Base-by-base conservation (phyloP, 2,888 invertebrate genomes). In the Plagodis pulveraria region DNA sequence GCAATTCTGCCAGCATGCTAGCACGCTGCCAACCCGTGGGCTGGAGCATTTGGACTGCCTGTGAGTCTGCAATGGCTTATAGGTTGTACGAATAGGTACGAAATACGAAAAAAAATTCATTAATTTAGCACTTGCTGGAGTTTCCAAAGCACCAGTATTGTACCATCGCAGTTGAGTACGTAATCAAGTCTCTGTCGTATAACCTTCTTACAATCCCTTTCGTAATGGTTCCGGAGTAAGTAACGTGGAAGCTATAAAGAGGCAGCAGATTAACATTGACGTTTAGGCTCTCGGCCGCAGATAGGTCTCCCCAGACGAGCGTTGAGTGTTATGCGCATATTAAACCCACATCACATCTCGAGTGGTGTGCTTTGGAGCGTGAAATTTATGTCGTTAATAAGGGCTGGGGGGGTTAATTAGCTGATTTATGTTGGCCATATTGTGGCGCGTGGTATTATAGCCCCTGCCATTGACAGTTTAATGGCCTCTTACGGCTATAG, bases 311-410 rank as follows among this genome's bases (percentile, higher is more conserved):
- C 56, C 60, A 56, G 60, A 53, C 52, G 69, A 67, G 69, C 73
- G 72, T 67, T 70, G 73, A 79, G 75, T 78, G 78, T 83, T 83
- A 83, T 83, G 80, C 77, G 79, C 83, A 83, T 84, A 86, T 86
- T 81, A 85, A 79, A 77, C 84, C 84, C 82, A 77, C 83, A 84
- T 85, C 81, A 82, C 82, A 81, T 67, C 83, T 84, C 74, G 84
- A 86, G 86, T 84, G 81, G 77, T 74, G 81, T 80, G 84, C 82
- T 78, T 76, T 76, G 72, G 73, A 80, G 83, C 84, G 85, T 80
- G 79, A 89, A 91, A 91, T 91, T 88, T 90, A 91, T 90, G 89
- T 88, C 84, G 81, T 88, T 91, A 89, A 91, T 91, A 91, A 89
- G 89, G 85, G 81, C 84, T 78, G 73, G 78, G 84, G 80, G 87